These are phyloP conservation scores for Onychostoma macrolepis DNA, from an alignment of 2,113 vertebrate species.

Conservation along the genomic window DNA sequence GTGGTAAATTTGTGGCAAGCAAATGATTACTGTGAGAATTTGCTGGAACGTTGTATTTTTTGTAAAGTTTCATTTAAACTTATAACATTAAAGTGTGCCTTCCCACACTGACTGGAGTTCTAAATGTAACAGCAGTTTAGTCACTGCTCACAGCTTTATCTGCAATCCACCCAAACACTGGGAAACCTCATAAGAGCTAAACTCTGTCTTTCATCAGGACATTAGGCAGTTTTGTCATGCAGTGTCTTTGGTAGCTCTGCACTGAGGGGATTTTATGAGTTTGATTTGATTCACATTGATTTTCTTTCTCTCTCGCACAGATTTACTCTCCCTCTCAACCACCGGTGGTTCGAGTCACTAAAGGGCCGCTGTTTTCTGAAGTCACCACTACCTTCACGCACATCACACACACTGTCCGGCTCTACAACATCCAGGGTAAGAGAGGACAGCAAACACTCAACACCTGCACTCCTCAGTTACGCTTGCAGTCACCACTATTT, in stretches of 20 bases:
- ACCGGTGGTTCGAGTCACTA: constrained; percentile 81
- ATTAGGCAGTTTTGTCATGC: constrained; percentile 35
- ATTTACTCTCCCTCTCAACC: constrained; percentile 75
- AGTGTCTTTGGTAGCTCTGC: constrained; percentile 1
- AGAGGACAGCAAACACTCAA: neutral
- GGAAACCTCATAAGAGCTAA: neutral
- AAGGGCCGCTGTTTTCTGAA: constrained; percentile 87
- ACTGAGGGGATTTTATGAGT: constrained; percentile 6
- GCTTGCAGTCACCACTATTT: neutral
- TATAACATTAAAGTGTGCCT: constrained; percentile 1
- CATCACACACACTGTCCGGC: constrained; percentile 81
- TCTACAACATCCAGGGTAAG: constrained; percentile 87
- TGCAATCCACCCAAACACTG: neutral
- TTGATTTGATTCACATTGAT: constrained; percentile 26
- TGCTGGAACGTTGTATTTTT: neutral
- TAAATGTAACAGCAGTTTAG: neutral
- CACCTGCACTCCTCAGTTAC: neutral
- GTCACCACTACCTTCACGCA: constrained; percentile 84
- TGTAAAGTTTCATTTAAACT: neutral
- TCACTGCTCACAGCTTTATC: constrained; percentile 12
- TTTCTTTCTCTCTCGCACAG: constrained; percentile 64
- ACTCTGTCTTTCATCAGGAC: constrained; percentile 16
- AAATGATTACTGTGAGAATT: neutral
- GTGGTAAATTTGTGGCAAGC: neutral
- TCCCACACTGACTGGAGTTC: neutral